Evolutionary conservation across 2,888 invertebrate genomes (phyloP), one percentile per base, ranked within the genome.

Genomic region (Palloptera scutellata): DNA sequence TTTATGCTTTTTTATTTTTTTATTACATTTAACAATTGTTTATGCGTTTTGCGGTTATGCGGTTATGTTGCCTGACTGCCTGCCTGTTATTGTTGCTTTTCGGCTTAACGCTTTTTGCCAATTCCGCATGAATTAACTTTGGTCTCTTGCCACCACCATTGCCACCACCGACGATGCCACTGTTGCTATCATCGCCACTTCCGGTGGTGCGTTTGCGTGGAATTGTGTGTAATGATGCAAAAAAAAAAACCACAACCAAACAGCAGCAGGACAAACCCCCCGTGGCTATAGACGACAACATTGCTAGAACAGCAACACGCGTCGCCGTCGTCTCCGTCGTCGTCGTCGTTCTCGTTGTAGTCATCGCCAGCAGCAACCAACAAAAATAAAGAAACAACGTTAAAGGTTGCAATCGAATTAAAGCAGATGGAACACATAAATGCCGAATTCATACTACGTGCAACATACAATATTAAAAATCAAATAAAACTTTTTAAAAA

Each of bases 51-150:
- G 71, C 60, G 71, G 71, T 71, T 69, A 58, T 62, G 64, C 54
- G n/a, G n/a, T n/a, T n/a, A n/a, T n/a, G n/a, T n/a, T n/a, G n/a
- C n/a, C n/a, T 30, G 30, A 2, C 30, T 30, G 30, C 30, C 30
- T 30, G 30, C 30, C 30, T 66, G 45, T 60, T 65, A 63, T 69
- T 66, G 67, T 63, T 69, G 67, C 66, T 69, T 79, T 79, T 75
- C 75, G 79, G 76, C 80, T 80, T 77, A 74, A 77, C 80, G 81
- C 77, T 77, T 79, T 79, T 74, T 75, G 79, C 77, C 77, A 79
- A 77, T 77, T 79, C 77, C 81, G 79, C 80, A 75, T 80, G 81
- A 80, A 79, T 78, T 81, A 79, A 79, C 77, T 77, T 74, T 73
- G 76, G 62, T 64, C 75, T 57, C 52, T 43, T 57, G 64, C 57